Evolutionary conservation across 1,140 invertebrate genomes (phyloP), one percentile per base, ranked within the genome.

Genomic region (Schlechtendalia chinensis): DNA sequence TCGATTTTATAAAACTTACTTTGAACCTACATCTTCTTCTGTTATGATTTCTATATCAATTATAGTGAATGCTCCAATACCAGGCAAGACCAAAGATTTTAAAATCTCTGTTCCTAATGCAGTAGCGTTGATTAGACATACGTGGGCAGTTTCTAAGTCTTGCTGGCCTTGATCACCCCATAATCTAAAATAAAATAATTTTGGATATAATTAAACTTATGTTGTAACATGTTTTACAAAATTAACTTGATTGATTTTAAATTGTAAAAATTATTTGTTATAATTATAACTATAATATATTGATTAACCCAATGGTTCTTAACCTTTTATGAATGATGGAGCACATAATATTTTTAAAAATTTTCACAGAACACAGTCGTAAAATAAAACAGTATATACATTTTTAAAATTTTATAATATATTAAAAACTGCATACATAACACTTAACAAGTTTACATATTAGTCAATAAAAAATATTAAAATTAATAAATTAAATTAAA

Each of bases 161-260:
- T 89, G 86, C 87, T 99, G 98, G 1, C 98, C 98, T 88, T 98
- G 94, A 86, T 99, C 97, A 81, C 97, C 97, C 98, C 98, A 99
- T 84, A 99, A 89, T 86, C 96, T 92, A 83, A 22, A 50, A 54
- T 29, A 69, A 22, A 67, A 67, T 67, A 45, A 19, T 67, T 67
- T 63, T 11, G 29, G 16, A 29, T 32, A 32, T 32, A 17, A 6
- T 16, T 17, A 61, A 61, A 22, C 22, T 24, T 27, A 61, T 24
- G 27, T 29, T 61, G 24, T 61, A 29, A 29, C 16, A 19, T 6
- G 17, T 29, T 61, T 29, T 17, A 27, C 17, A 29, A 16, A 29
- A 0, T 59, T 1, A 59, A 27, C 58, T 16, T 24, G 14, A 59
- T 59, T 59, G 24, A 6, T 24, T 4, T 27, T 22, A 8, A 10